Percentiles rank a stretch among this genome's conserved stretches.
Evolutionary conservation across 2,797 vertebrate species (phyloP).

Genomic region (Avahi laniger): DNA sequence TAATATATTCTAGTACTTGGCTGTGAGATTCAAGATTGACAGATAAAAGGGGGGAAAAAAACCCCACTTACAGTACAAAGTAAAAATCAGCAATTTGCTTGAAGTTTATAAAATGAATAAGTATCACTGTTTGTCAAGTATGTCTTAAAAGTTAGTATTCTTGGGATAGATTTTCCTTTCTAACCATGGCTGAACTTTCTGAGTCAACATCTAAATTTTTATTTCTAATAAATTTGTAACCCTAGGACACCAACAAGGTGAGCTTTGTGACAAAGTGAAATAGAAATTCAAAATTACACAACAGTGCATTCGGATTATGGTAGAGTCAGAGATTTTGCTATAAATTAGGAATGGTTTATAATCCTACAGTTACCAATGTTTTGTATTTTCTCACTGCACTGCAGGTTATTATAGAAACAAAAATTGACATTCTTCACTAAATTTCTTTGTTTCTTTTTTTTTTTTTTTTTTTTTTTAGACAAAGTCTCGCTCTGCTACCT

Average conservation of each 20-base stretch:
- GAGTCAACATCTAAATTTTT: conserved; percentile 39
- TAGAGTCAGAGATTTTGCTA: not conserved
- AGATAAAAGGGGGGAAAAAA: not conserved
- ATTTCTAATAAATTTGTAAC: conserved; percentile 15
- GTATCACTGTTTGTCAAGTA: not conserved
- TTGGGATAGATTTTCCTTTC: conserved; percentile 25
- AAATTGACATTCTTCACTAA: conserved; percentile 35
- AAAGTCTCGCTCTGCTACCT: too few relatives aligned
- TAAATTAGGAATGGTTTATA: not conserved
- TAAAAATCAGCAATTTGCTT: conserved; percentile 20
- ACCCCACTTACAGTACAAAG: too few relatives aligned
- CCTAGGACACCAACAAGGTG: not conserved
- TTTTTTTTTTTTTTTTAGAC: too few relatives aligned
- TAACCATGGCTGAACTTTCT: not conserved
- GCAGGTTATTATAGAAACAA: not conserved
- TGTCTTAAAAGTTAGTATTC: conserved; percentile 40
- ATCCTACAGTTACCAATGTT: not conserved
- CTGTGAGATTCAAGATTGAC: conserved; percentile 30
- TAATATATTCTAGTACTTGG: not conserved
- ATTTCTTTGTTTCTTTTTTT: not conserved
- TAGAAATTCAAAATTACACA: not conserved
- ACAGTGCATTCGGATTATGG: not conserved
- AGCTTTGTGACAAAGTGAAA: not conserved
- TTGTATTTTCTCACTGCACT: not conserved
- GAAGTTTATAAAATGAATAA: conserved; percentile 36